Percentiles rank a stretch among this genome's conserved stretches.
Evolutionary conservation across 2,113 vertebrate genomes (phyloP).

Genomic region (Charina bottae): DNA sequence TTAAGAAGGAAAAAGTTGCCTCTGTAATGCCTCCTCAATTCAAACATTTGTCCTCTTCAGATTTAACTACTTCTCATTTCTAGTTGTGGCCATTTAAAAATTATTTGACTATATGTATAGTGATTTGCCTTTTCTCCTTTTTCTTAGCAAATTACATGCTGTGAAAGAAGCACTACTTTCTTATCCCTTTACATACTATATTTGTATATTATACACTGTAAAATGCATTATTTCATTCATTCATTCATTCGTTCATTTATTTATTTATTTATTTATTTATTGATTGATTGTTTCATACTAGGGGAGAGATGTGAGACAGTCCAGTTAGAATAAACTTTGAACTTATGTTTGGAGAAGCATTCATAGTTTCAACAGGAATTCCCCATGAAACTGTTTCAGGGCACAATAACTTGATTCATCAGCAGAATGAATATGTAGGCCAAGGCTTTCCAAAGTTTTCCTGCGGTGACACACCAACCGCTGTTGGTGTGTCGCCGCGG

Average conservation of each 20-base stretch:
- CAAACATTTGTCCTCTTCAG: not conserved
- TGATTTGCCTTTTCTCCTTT: not conserved
- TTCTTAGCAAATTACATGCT: not conserved
- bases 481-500: too few species aligned
- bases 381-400: constrained; percentile 37
- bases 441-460: too few species aligned
- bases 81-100: not conserved
- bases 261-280: not conserved
- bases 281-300: not conserved
- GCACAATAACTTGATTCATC: not conserved
- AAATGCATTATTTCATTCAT: not conserved
- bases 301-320: not conserved
- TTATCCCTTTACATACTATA: not conserved
- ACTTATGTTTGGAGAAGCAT: constrained; percentile 9
- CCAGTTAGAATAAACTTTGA: not conserved
- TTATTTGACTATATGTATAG: not conserved
- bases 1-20: not conserved
- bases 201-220: not conserved
- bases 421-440: not conserved
- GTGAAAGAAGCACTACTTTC: not conserved
- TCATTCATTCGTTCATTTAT: too few species aligned
- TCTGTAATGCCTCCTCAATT: not conserved
- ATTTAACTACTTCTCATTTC: not conserved
- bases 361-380: not conserved
- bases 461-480: too few species aligned